Base-by-base conservation (phyloP, 2,113 vertebrate genomes). In the Syrrhaptes paradoxus region DNA sequence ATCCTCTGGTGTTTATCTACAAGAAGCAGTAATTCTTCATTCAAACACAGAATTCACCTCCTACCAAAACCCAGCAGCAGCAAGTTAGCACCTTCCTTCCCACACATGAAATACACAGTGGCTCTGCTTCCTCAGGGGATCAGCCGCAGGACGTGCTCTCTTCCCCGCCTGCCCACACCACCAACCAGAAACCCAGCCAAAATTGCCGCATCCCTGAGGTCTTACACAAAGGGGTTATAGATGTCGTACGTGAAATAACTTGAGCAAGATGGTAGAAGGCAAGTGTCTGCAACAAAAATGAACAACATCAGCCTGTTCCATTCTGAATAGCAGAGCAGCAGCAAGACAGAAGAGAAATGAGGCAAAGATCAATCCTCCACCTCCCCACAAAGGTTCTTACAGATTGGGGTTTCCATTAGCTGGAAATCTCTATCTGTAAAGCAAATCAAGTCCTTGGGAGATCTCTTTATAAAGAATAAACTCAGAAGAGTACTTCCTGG, bases 251-350 rank as follows among this genome's bases (percentile, higher is more conserved):
- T 21, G 55, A 48, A 89, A 7, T 18, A 68, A 77, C 38, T 25
- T 0, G 0, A 4, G 25, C 0, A n/a, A 90, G 79, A 11, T 1
- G 4, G 32, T 9, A 77, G 17, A 41, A 85, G 71, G 59, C 46
- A 73, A 81, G 32, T 2, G 58, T 4, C 54, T 32, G 49, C 55
- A 36, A 32, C 43, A 14, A 46, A 68, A 86, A 68, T 1, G 13
- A 77, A 32, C 1, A 61, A n/a, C 57, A 45, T 58, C 58, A 36
- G 63, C 19, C 9, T 49, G 25, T 4, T 22, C 31, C 59, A 28
- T 63, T 58, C 65, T 22, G 70, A 78, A 48, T 3, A 20, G 65
- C 58, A 22, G 13, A 36, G 48, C 51, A 72, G 73, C 70, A 31
- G 32, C 0, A 19, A 91, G 52, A 34, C 0, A 13, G 43, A 43